Percentiles rank a stretch among this genome's conserved stretches.
These are phyloP conservation scores for Sesamia inferens DNA, from an alignment of 2,888 invertebrate species.

Conservation along the genomic window DNA sequence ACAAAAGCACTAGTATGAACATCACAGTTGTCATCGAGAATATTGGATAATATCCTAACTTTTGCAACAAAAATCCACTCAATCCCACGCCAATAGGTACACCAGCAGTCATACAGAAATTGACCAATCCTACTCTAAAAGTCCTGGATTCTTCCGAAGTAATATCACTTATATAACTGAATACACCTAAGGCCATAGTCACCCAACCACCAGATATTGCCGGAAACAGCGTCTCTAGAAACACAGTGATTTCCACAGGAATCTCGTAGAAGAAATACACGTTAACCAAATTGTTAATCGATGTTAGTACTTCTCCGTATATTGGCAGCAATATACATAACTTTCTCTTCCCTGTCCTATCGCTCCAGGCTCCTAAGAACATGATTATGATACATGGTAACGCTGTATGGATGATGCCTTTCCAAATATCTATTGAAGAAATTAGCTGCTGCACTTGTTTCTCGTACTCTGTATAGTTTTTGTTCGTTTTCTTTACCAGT, in stretches of 20 bases:
- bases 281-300: slow-evolving; percentile 87
- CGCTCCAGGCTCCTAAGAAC: slow-evolving; percentile 91
- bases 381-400: slow-evolving; percentile 90
- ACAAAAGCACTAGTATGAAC: slow-evolving; percentile 91
- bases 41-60: slow-evolving; percentile 85
- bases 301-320: slow-evolving; percentile 87
- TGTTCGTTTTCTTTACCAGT: slow-evolving; percentile 77
- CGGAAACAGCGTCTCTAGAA: slow-evolving; percentile 88
- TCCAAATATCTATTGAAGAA: slow-evolving; percentile 90
- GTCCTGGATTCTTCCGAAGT: slow-evolving; percentile 90
- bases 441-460: slow-evolving; percentile 91
- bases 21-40: slow-evolving; percentile 80
- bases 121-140: slow-evolving; percentile 91
- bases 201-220: slow-evolving; percentile 90
- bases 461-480: slow-evolving; percentile 91
- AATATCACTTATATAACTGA: slow-evolving; percentile 91
- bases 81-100: slow-evolving; percentile 89
- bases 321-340: slow-evolving; percentile 90
- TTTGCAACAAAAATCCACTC: slow-evolving; percentile 86
- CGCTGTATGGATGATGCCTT: slow-evolving; percentile 88
- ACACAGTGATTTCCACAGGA: slow-evolving; percentile 88
- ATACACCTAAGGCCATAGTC: slow-evolving; percentile 90
- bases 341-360: slow-evolving; percentile 89
- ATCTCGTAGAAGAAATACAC: slow-evolving; percentile 90
- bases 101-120: slow-evolving; percentile 90